Percentiles rank a stretch among this genome's conserved stretches.
phyloP scores from a whole-genome alignment of 2,113 vertebrate genomes.

The Neotoma lepida region DNA sequence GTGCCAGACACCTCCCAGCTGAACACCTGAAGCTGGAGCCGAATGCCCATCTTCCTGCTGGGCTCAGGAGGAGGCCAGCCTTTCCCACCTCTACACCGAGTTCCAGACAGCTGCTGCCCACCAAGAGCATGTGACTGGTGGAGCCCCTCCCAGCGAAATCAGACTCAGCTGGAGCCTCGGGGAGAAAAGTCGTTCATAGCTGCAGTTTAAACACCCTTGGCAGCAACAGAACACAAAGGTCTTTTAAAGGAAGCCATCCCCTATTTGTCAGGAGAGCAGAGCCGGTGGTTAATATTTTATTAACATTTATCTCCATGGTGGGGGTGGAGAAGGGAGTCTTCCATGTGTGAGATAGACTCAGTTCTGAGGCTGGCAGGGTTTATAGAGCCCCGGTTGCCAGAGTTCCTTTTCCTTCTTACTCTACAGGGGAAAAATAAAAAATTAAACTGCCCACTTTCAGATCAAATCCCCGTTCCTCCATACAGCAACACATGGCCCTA shows the following conservation, averaged over 20 bases:
- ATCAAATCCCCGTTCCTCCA: neutral
- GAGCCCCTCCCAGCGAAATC: constrained; percentile 31
- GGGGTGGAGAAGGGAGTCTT: constrained; percentile 19
- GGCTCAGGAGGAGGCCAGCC: accelerated
- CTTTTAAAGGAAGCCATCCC: constrained; percentile 65
- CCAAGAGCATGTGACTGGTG: neutral
- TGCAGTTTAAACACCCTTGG: constrained; percentile 58
- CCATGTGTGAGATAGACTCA: neutral
- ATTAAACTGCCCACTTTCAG: neutral
- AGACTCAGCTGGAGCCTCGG: neutral
- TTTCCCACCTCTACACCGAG: neutral
- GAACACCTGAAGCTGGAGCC: accelerated
- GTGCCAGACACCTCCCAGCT: neutral
- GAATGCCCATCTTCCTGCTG: neutral
- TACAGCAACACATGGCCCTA: neutral
- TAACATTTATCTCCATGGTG: constrained; percentile 45
- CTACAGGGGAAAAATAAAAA: constrained; percentile 53
- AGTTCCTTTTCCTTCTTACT: constrained; percentile 45
- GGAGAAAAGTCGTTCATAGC: constrained; percentile 63
- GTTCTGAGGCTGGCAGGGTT: neutral
- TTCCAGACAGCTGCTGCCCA: constrained; percentile 61
- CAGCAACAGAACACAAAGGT: constrained; percentile 60
- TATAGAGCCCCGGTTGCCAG: neutral
- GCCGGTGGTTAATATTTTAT: constrained; percentile 54
- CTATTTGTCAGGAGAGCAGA: constrained; percentile 58